Conservation (phyloP, 2,113 vertebrate species). For the Laticauda colubrina region DNA sequence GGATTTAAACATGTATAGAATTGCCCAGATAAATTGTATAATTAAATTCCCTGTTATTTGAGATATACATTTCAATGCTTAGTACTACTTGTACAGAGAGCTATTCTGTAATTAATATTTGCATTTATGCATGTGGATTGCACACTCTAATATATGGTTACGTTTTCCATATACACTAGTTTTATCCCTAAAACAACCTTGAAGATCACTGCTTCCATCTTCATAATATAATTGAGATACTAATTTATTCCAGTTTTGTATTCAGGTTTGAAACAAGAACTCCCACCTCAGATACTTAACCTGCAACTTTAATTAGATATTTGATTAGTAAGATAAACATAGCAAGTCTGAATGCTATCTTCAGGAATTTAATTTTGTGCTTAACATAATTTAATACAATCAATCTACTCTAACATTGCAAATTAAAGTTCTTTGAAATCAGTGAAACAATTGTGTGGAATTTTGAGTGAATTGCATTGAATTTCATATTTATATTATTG, state of each 20-base stretch:
- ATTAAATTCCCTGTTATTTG: not conserved
- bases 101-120: not conserved
- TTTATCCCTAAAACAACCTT: not conserved
- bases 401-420: not conserved
- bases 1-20: not conserved
- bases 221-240: not conserved
- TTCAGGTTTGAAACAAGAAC: not conserved
- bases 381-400: not conserved
- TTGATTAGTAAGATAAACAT: not conserved
- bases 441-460: not conserved
- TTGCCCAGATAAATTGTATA: not conserved
- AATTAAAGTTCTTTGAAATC: not conserved
- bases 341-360: not conserved
- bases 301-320: not conserved
- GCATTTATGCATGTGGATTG: not conserved
- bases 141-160: not conserved
- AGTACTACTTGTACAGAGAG: not conserved
- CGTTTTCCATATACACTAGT: not conserved
- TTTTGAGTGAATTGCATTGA: not conserved
- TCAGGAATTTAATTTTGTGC: not conserved
- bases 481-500: not conserved
- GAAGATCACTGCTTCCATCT: not conserved
- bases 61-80: not conserved
- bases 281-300: not conserved
- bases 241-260: not conserved